phyloP scores from a whole-genome alignment of 1,140 invertebrate species.

The Lordiphosa clarofinis region DNA sequence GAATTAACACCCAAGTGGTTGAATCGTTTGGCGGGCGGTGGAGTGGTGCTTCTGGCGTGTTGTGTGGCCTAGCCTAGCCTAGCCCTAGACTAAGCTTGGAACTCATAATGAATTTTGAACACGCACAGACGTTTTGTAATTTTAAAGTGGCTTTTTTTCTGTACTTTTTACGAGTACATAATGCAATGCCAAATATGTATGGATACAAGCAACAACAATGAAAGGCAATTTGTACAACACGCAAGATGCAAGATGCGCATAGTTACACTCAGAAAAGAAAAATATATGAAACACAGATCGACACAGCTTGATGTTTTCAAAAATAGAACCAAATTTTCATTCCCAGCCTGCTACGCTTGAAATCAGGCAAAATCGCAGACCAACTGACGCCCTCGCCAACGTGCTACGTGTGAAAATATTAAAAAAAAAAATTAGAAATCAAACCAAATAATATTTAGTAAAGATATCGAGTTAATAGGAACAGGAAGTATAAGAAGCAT shows the following conservation, averaged over 20 bases:
- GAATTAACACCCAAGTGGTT: constrained; percentile 46
- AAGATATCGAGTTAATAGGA: too few species aligned
- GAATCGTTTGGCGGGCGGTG: neutral
- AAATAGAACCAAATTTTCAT: too few species aligned
- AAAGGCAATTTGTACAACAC: constrained; percentile 47
- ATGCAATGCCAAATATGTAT: constrained; percentile 50
- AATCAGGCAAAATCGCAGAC: neutral
- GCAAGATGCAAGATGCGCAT: constrained; percentile 37
- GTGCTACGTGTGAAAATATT: too few species aligned
- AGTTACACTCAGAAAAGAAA: constrained; percentile 16
- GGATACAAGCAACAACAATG: constrained; percentile 10
- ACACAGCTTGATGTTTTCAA: too few species aligned
- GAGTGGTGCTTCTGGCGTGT: constrained; percentile 16
- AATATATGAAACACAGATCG: too few species aligned
- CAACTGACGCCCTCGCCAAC: too few species aligned
- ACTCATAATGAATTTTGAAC: constrained; percentile 74
- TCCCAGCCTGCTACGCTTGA: too few species aligned
- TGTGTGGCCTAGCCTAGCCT: constrained; percentile 27
- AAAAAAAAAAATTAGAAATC: too few species aligned
- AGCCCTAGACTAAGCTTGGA: constrained; percentile 5
- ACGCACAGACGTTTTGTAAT: constrained; percentile 79
- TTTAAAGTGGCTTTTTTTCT: constrained; percentile 61
- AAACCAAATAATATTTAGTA: too few species aligned
- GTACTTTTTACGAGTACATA: constrained; percentile 35
- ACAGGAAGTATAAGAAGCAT: too few species aligned